phyloP scores from a whole-genome alignment of 1,140 invertebrate species.

The Drosophila paulistorum region DNA sequence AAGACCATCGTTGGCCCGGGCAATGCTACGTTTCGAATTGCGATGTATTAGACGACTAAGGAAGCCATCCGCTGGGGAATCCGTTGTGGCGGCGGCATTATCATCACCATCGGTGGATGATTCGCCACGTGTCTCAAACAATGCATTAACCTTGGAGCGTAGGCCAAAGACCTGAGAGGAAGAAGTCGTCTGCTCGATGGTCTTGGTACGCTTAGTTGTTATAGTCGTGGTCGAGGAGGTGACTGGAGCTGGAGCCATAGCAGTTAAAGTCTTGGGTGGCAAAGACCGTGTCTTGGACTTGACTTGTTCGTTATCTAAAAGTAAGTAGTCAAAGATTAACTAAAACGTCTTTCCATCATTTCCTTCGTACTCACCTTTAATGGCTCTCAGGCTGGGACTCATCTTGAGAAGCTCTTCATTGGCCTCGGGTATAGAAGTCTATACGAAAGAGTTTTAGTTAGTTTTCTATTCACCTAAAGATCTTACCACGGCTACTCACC shows the following conservation, averaged over 20 bases:
- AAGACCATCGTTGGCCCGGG: conserved; percentile 83
- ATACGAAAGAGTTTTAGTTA: conserved; percentile 58
- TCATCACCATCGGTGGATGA: conserved; percentile 70
- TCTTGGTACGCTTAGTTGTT: conserved; percentile 41
- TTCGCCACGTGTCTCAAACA: conserved; percentile 56
- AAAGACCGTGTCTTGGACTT: conserved; percentile 88
- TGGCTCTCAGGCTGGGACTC: conserved; percentile 81
- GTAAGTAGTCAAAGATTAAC: no score
- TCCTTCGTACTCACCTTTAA: conserved; percentile 44
- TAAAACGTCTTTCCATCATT: fast-evolving
- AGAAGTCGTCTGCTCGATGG: conserved; percentile 49
- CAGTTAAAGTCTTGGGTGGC: conserved; percentile 83
- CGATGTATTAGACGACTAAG: conserved; percentile 87
- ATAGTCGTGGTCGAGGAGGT: not conserved
- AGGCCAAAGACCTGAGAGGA: conserved; percentile 48
- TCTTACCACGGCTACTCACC: conserved; percentile 68
- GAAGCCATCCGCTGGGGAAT: conserved; percentile 84
- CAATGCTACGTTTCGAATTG: conserved; percentile 83
- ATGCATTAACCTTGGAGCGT: conserved; percentile 47
- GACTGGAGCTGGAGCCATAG: conserved; percentile 25
- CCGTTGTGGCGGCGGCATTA: conserved; percentile 10
- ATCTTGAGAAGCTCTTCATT: conserved; percentile 86
- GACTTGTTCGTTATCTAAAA: conserved; percentile 50
- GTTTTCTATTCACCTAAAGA: not conserved
- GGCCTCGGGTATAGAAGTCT: conserved; percentile 87